Conservation (phyloP, 2,113 vertebrate species). For the Aleadryas rufinucha region DNA sequence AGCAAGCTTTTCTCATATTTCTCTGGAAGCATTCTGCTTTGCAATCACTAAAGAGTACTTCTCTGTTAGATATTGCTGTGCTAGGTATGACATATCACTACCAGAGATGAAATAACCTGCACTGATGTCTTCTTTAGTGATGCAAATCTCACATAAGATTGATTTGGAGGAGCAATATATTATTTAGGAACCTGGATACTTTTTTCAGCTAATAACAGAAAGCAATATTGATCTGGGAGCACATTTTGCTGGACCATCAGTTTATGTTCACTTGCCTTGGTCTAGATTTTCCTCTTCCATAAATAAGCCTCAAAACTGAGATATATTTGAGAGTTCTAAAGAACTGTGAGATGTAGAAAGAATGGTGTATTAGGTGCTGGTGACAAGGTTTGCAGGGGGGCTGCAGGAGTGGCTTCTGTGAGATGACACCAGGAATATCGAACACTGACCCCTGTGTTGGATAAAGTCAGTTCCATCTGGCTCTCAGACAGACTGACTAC, state of each 20-base stretch:
- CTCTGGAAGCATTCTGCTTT: neutral
- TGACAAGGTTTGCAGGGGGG: neutral
- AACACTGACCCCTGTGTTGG: rapidly evolving
- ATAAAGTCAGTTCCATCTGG: neutral
- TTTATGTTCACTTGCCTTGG: neutral
- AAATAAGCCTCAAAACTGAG: neutral
- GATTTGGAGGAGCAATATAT: neutral
- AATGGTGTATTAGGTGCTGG: neutral
- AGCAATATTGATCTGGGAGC: neutral
- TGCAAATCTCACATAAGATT: neutral
- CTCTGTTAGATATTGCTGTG: neutral
- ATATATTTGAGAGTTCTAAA: neutral
- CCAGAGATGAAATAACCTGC: neutral
- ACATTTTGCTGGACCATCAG: neutral
- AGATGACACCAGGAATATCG: neutral
- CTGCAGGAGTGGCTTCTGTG: neutral
- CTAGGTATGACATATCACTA: neutral
- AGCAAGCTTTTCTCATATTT: neutral
- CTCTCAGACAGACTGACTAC: neutral
- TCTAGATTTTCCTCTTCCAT: neutral
- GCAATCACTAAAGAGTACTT: neutral
- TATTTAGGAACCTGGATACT: neutral
- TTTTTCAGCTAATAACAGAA: neutral
- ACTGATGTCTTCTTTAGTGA: neutral
- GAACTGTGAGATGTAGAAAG: neutral